Conservation (phyloP, 2,113 vertebrate genomes). For the Speoplatyrhinus poulsoni region DNA sequence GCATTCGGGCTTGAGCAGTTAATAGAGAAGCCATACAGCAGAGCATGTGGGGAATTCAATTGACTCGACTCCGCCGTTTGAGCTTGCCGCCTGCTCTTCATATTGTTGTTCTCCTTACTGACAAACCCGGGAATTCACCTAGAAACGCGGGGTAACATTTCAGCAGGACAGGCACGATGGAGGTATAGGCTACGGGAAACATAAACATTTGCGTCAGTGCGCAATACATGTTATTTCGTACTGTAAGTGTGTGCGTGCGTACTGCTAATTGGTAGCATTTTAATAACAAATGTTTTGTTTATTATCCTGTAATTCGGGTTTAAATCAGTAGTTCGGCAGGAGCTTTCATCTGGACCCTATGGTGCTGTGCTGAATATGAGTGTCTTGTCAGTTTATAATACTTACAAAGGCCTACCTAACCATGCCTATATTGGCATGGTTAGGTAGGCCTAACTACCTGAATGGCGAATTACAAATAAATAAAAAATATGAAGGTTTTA, state of each 20-base stretch:
- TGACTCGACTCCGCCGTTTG: slow-evolving; percentile 65
- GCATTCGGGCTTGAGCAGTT: slow-evolving; percentile 22
- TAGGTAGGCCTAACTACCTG: too few species aligned
- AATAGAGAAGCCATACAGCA: slow-evolving; percentile 35
- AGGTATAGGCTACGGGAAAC: slow-evolving; percentile 23
- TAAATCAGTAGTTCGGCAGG: too few species aligned
- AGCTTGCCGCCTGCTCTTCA: slow-evolving; percentile 57
- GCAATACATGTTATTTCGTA: slow-evolving; percentile 21
- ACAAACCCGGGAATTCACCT: slow-evolving; percentile 72
- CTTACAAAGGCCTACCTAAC: too few species aligned
- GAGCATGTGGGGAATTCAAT: slow-evolving; percentile 59
- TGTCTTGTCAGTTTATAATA: too few species aligned
- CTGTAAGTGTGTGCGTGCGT: too few species aligned
- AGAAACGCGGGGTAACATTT: slow-evolving; percentile 70
- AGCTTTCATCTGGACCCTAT: too few species aligned
- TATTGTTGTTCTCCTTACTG: slow-evolving; percentile 65
- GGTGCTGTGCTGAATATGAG: too few species aligned
- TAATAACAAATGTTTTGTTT: too few species aligned
- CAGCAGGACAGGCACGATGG: slow-evolving; percentile 33
- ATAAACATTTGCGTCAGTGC: slow-evolving; percentile 41
- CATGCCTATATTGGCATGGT: too few species aligned
- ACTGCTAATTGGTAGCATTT: not conserved
- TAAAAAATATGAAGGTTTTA: too few species aligned
- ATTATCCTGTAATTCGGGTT: too few species aligned
- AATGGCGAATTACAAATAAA: too few species aligned